Percentiles rank a stretch among this genome's conserved stretches.
phyloP scores from a whole-genome alignment of 2,113 vertebrate genomes.

The Coturnix japonica region DNA sequence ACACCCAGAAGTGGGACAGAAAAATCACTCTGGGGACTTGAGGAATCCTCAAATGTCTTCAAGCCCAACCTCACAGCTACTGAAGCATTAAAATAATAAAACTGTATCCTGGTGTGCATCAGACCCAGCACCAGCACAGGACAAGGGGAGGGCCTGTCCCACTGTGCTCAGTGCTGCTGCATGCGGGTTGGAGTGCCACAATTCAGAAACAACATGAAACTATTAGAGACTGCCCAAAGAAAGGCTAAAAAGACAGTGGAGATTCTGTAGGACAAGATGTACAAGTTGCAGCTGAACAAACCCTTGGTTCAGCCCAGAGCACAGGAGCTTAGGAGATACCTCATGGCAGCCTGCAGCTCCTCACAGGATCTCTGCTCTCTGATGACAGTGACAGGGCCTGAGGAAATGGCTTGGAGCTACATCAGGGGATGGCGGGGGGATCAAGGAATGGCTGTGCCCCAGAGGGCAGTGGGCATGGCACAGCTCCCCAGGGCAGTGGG shows the following conservation, averaged over 20 bases:
- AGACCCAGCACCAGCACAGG: no score
- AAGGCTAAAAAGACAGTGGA: background rate
- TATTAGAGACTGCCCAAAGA: background rate
- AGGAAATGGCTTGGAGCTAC: background rate
- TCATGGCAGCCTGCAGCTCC: background rate
- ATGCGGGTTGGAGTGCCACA: background rate
- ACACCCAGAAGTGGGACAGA: background rate
- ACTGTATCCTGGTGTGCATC: no score
- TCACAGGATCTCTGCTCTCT: background rate
- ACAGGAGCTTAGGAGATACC: background rate
- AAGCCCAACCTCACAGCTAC: background rate
- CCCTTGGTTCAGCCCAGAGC: background rate
- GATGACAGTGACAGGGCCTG: no score
- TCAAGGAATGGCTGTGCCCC: no score
- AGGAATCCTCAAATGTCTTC: background rate
- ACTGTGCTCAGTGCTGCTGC: background rate
- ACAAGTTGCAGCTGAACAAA: background rate
- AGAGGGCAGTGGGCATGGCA: background rate
- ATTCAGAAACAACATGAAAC: background rate
- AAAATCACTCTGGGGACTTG: background rate
- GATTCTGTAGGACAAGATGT: background rate
- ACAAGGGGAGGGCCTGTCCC: background rate
- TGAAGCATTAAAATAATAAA: background rate
- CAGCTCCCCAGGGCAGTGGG: no score
- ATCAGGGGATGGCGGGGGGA: no score